Evolutionary conservation across 2,888 invertebrate genomes (phyloP).

Genomic region (Macrophya annulata): DNA sequence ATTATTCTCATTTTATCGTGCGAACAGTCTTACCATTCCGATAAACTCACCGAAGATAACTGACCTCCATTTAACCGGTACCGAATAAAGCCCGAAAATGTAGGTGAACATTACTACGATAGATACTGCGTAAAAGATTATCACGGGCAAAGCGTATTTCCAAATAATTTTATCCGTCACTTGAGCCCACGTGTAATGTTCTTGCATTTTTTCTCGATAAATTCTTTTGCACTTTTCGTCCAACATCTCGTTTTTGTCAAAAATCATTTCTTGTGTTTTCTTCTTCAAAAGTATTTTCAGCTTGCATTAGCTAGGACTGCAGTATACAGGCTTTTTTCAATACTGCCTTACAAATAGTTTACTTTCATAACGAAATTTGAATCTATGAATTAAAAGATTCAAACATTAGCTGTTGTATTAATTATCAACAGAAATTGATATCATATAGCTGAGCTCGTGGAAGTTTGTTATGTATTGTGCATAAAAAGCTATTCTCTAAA

Average conservation of each 20-base stretch:
- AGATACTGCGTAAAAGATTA: background rate
- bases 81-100: background rate
- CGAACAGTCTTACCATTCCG: background rate
- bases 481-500: too few species aligned
- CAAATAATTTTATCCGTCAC: background rate
- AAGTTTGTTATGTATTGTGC: too few species aligned
- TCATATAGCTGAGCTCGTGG: too few species aligned
- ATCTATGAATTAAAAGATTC: too few species aligned
- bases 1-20: background rate
- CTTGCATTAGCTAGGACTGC: too few species aligned
- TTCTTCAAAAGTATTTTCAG: too few species aligned
- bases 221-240: background rate
- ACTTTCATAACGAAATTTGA: too few species aligned
- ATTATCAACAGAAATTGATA: too few species aligned
- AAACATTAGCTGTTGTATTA: too few species aligned
- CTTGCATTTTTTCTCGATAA: background rate
- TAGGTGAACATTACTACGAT: background rate
- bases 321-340: too few species aligned
- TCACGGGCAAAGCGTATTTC: background rate
- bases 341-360: too few species aligned
- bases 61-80: background rate
- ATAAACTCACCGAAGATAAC: constrained; percentile 13
- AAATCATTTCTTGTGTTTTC: background rate
- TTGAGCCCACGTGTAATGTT: constrained; percentile 12
- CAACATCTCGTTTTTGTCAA: background rate